Evolutionary conservation across 2,113 vertebrate genomes (phyloP).

Genomic region (Eulacestoma nigropectus): DNA sequence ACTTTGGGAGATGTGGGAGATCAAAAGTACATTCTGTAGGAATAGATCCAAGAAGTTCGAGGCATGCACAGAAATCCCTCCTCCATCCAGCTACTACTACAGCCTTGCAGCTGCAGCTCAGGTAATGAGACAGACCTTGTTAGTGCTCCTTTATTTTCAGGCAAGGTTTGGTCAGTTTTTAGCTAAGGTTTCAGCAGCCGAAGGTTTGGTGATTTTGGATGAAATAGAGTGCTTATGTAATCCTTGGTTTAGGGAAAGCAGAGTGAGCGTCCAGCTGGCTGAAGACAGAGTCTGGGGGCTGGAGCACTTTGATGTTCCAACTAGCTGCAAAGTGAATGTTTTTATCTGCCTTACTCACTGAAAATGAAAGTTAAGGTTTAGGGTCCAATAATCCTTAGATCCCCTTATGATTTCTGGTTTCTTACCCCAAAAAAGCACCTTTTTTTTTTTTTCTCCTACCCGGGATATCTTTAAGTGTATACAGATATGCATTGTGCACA

Average conservation of each 20-base stretch:
- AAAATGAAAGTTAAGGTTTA: not conserved
- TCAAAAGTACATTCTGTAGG: not conserved
- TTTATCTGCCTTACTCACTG: not conserved
- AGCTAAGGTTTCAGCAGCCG: not conserved
- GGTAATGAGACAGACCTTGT: not conserved
- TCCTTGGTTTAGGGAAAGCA: not conserved
- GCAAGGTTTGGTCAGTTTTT: not conserved
- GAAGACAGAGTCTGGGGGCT: not conserved
- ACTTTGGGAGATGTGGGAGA: not conserved
- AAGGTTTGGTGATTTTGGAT: not conserved
- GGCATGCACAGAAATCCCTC: not conserved
- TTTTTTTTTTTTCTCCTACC: accelerated
- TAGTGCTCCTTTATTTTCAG: not conserved
- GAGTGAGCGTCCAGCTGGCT: not conserved
- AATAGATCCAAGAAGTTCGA: not conserved
- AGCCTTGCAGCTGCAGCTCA: not conserved
- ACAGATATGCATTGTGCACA: not conserved
- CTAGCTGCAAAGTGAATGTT: not conserved
- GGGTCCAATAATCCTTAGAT: not conserved
- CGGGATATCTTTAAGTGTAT: not conserved
- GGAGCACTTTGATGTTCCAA: not conserved
- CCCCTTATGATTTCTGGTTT: not conserved
- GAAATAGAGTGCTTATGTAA: not conserved
- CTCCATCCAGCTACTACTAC: not conserved
- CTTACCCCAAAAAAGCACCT: not conserved